Percentiles rank a stretch among this genome's conserved stretches.
phyloP scores from a whole-genome alignment of 2,113 vertebrate genomes.

The Microcebus murinus region DNA sequence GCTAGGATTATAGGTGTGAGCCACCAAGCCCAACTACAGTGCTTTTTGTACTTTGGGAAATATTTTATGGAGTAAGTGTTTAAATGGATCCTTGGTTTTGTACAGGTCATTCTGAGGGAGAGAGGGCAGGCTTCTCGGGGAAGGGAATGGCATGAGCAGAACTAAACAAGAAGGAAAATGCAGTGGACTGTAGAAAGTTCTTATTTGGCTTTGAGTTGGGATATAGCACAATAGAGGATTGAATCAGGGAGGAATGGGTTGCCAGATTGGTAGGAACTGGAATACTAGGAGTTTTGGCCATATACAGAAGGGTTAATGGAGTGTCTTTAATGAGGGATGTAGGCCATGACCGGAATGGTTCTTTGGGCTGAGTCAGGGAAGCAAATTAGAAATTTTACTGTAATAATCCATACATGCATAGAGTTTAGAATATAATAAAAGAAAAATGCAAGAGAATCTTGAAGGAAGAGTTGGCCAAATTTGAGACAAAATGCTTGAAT shows the following conservation, averaged over 20 bases:
- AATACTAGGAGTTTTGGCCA: not conserved
- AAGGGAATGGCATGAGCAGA: not conserved
- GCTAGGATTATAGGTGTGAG: too few species aligned
- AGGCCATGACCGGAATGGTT: not conserved
- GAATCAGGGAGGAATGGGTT: not conserved
- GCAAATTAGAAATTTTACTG: not conserved
- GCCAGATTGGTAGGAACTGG: not conserved
- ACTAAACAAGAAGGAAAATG: not conserved
- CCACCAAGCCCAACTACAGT: too few species aligned
- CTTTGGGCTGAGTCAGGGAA: not conserved
- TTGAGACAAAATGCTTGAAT: not conserved
- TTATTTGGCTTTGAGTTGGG: not conserved
- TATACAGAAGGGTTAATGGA: not conserved
- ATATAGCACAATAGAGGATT: not conserved
- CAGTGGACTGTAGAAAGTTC: not conserved
- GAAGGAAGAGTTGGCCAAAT: not conserved
- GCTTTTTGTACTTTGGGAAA: not conserved
- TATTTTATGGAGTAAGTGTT: not conserved
- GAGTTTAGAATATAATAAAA: not conserved
- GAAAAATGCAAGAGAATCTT: not conserved
- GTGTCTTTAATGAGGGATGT: not conserved
- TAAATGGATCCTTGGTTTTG: constrained; percentile 12
- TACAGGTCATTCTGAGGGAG: not conserved
- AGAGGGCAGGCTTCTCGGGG: not conserved
- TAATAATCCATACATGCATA: not conserved